Base-by-base conservation (phyloP, 2,113 vertebrate genomes). In the Jaculus jaculus region DNA sequence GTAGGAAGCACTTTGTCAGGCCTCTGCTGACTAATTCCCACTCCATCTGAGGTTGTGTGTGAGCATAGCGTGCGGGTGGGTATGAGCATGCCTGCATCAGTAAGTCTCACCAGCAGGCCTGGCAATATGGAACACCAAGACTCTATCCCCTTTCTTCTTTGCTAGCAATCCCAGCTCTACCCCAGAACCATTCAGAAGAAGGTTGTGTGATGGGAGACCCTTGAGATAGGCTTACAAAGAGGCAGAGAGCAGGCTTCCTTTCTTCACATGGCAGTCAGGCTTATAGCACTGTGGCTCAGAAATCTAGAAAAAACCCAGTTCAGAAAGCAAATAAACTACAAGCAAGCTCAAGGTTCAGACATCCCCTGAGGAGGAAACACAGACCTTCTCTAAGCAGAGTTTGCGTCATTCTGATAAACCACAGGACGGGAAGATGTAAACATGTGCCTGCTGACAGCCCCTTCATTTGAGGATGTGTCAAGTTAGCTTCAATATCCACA, bases 1-100 rank as follows among this genome's bases (percentile, higher is more conserved):
- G 98, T 98, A 99, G 97, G 92, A 98, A 99, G 98, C 98, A 98
- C 98, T 99, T 98, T 99, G 98, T 98, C 98, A 98, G 98, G 97
- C 98, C 98, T 98, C 97, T 85, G 89, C 98, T 98, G 98, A 98
- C 98, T 98, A 98, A 98, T 98, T 98, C 97, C 95, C 94, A 95
- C 97, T 98, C 97, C 96, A 97, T 96, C 96, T 81, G 94, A 10
- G 5, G 96, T 96, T 93, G 93, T 92, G 84, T 86, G 47, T 93
- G 96, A 0, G 6, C 82, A 58, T 81, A 87, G 84, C 39, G 13
- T 17, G 3, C 85, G 95, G 91, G 82, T 61, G 39, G 84, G 95
- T 91, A 16, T 1, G 18, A 54, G 20, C 74, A 34, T 42, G 84
- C 65, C 13, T 82, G 88, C 28, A 30, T 95, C 94, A 94, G 5